Evolutionary conservation across 2,888 invertebrate genomes (phyloP).

Genomic region (Chrysotoxum bicinctum): DNA sequence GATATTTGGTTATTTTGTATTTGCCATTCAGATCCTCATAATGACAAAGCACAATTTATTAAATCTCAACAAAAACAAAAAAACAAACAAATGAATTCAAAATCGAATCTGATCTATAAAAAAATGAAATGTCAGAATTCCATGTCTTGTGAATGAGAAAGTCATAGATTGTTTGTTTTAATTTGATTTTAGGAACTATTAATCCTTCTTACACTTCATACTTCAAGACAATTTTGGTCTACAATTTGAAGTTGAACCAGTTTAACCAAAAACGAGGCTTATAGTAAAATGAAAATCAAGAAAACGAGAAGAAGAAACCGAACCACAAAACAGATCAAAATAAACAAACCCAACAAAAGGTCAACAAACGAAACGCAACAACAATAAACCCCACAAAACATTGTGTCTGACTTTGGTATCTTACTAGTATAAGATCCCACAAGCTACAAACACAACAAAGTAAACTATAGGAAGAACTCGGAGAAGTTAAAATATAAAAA

Average conservation of each 20-base stretch:
- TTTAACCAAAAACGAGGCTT: slow-evolving; percentile 31
- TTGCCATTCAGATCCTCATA: slow-evolving; percentile 19
- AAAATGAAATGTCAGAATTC: slow-evolving; percentile 27
- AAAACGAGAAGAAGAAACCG: background rate
- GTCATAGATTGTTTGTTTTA: background rate
- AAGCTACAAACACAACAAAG: slow-evolving; percentile 7
- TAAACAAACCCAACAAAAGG: slow-evolving; percentile 46
- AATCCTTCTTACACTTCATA: slow-evolving; percentile 31
- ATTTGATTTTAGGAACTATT: background rate
- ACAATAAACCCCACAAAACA: slow-evolving; percentile 45
- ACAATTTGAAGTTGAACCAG: slow-evolving; percentile 52
- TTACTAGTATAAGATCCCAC: background rate
- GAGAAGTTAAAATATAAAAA: background rate
- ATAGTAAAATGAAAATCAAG: background rate
- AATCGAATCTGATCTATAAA: slow-evolving; percentile 12
- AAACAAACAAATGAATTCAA: background rate
- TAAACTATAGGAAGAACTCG: background rate
- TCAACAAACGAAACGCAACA: slow-evolving; percentile 65
- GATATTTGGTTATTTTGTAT: background rate
- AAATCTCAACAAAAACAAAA: background rate
- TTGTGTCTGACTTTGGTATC: background rate
- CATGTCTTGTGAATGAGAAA: slow-evolving; percentile 22
- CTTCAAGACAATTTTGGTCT: background rate
- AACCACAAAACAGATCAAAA: slow-evolving; percentile 41
- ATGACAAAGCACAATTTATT: slow-evolving; percentile 27